Evolutionary conservation across 2,797 vertebrate species (phyloP).

Genomic region (Paedocypris micromegethes): DNA sequence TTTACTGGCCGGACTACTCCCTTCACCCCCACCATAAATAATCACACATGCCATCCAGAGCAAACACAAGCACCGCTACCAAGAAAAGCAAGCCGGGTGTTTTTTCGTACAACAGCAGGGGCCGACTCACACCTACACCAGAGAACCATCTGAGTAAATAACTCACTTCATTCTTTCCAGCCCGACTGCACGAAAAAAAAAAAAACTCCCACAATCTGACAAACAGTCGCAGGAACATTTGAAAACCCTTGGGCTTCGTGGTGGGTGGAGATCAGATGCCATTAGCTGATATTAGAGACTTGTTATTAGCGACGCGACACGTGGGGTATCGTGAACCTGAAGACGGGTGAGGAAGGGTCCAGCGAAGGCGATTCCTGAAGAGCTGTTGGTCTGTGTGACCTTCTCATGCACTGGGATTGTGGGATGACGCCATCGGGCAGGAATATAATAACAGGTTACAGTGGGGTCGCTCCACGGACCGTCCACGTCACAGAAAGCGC

Average conservation of each 20-base stretch:
- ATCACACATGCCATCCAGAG: conserved; percentile 96
- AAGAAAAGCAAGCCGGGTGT: conserved; percentile 86
- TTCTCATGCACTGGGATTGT: conserved; percentile 58
- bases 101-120: conserved; percentile 79
- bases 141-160: conserved; percentile 95
- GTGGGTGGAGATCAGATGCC: conserved; percentile 35
- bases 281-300: conserved; percentile 30
- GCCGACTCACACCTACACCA: conserved; percentile 92
- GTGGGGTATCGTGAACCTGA: background rate
- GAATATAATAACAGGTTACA: conserved; percentile 62
- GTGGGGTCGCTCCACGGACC: conserved; percentile 53
- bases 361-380: too few species aligned
- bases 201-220: conserved; percentile 92
- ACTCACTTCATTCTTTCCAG: conserved; percentile 91
- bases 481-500: conserved; percentile 35
- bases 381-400: conserved; percentile 55
- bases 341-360: too few species aligned
- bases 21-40: conserved; percentile 95
- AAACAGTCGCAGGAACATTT: conserved; percentile 72
- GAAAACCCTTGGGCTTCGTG: conserved; percentile 22
- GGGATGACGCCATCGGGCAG: conserved; percentile 66
- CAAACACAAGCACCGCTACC: conserved; percentile 89
- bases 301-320: conserved; percentile 14
- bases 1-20: conserved; percentile 92
- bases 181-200: conserved; percentile 65